Percentiles rank a stretch among this genome's conserved stretches.
Conservation (phyloP, 2,888 invertebrate species). For the Ypsolopha scabrella region DNA sequence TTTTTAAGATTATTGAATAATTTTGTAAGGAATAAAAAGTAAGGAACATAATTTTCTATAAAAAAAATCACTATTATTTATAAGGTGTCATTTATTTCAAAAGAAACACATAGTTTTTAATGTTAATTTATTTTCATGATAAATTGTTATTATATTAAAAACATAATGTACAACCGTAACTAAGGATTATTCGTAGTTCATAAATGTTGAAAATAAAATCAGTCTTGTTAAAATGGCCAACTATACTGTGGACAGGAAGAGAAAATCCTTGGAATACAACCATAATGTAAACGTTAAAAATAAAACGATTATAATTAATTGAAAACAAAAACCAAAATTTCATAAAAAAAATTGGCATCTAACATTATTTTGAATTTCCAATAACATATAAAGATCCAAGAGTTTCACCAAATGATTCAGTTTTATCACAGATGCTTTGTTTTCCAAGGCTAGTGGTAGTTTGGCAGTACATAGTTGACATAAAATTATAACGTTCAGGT, state of each 20-base stretch:
- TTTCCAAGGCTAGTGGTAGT: slow-evolving; percentile 30
- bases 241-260: slow-evolving; percentile 1
- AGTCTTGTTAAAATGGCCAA: slow-evolving; percentile 60
- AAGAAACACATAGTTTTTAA: neutral
- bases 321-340: slow-evolving; percentile 42
- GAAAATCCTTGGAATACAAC: slow-evolving; percentile 32
- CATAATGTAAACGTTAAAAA: slow-evolving; percentile 30
- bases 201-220: slow-evolving; percentile 63
- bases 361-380: slow-evolving; percentile 15
- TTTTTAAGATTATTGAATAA: no score
- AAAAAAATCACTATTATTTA: no score
- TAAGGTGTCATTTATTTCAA: no score
- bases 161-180: slow-evolving; percentile 62
- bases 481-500: neutral
- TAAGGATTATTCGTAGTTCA: slow-evolving; percentile 59
- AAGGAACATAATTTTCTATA: no score
- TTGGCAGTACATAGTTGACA: slow-evolving; percentile 10
- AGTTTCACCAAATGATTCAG: slow-evolving; percentile 21
- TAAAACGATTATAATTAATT: slow-evolving; percentile 36
- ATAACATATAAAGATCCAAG: slow-evolving; percentile 16
- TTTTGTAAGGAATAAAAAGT: no score
- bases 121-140: slow-evolving; percentile 68
- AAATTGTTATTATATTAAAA: slow-evolving; percentile 62
- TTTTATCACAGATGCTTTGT: slow-evolving; percentile 47
- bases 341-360: slow-evolving; percentile 52